Base-by-base conservation (phyloP, 1,140 invertebrate genomes). In the Heliconius congener region DNA sequence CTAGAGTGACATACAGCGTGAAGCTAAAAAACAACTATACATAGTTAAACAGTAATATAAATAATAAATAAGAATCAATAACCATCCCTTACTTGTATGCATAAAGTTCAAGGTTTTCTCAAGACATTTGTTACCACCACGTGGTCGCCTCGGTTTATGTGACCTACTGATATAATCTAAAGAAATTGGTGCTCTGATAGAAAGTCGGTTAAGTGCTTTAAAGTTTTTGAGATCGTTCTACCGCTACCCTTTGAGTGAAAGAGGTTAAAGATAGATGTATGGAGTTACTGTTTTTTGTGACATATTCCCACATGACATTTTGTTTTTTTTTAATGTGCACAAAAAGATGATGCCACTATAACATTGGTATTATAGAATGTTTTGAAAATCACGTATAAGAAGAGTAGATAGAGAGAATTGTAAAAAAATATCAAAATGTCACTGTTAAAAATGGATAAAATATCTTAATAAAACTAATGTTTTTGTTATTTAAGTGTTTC, bases 161-260 rank as follows among this genome's bases (percentile, higher is more conserved):
- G 37, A 50, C 73, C 37, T 52, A 52, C 71, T 78, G 71, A 78
- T 78, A 76, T 73, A 73, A 77, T 77, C 76, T 78, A 78, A 75
- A 76, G 60, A 76, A 81, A 78, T 78, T 37, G 37, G 73, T 66
- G 70, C 74, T 66, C 13, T 71, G 73, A 72, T 76, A 34, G 70
- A 78, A 78, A 76, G 66, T 81, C 77, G 80, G 80, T 76, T 81
- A 81, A 81, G 80, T 78, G 80, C 66, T 81, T 72, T 78, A 78
- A 81, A 81, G 76, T 81, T 78, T 81, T 70, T 57, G 71, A 81
- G 79, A 80, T 77, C 76, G 71, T 27, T 76, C 74, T 74, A 81
- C 76, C 60, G 60, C 76, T 73, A 30, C 75, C 50, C 74, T 80
- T 76, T 77, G 34, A 19, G 19, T 71, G 27, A 81, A 60, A 77